A percentile compares a stretch with the other conserved stretches of the same genome.
Conservation (phyloP, 35 echinoderm and acorn worm species). For the Apostichopus californicus region DNA sequence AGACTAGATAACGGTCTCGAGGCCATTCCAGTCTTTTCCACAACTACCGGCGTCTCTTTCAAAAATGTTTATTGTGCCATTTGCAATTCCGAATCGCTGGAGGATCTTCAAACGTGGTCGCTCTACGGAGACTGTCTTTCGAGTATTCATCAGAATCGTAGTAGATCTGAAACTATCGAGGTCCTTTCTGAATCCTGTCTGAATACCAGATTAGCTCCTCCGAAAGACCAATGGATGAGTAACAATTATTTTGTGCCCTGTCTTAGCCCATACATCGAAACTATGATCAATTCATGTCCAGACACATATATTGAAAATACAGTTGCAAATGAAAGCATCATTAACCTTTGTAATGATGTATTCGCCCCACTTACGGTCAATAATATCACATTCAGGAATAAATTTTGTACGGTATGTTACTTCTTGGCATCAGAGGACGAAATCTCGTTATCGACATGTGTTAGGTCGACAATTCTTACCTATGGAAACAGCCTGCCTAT, state of each 20-base stretch:
- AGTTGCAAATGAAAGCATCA: neutral
- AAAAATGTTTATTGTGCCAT: slow-evolving; percentile 43
- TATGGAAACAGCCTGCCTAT: too few species aligned
- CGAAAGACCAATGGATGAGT: neutral
- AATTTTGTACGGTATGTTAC: slow-evolving; percentile 4
- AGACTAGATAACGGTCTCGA: neutral
- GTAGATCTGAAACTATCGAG: neutral
- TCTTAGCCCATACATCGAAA: neutral
- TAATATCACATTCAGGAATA: neutral
- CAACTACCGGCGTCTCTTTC: neutral
- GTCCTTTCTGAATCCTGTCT: neutral
- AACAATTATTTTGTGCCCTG: slow-evolving; percentile 4
- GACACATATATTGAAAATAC: neutral
- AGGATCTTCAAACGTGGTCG: neutral
- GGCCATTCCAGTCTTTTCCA: slow-evolving; percentile 15
- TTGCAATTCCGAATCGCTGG: slow-evolving; percentile 29
- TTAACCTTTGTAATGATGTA: neutral
- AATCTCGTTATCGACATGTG: neutral
- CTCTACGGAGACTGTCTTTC: neutral
- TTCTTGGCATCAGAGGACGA: neutral
- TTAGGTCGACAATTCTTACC: neutral
- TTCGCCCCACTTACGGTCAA: slow-evolving; percentile 18
- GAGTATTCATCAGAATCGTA: neutral
- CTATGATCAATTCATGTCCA: neutral
- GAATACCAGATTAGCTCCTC: neutral